Base-by-base conservation (phyloP, 2,888 invertebrate genomes). In the Oxystoma pomonae region DNA sequence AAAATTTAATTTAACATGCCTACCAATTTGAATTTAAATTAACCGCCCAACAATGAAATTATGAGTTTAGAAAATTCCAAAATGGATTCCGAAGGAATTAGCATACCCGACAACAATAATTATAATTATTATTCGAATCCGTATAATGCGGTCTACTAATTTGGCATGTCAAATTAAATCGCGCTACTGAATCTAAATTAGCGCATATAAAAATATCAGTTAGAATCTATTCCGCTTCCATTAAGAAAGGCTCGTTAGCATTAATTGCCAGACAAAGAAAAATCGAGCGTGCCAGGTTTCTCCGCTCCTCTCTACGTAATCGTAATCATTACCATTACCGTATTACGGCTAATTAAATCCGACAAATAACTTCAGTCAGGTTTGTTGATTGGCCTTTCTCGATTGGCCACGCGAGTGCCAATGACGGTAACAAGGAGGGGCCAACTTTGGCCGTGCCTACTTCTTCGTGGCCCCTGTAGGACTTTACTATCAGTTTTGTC, bases 281-380 rank as follows among this genome's bases (percentile, higher is more conserved):
- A 35, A 35, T 35, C 35, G 12, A 35, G 35, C 35, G 35, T 35
- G 35, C 35, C 35, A 35, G 35, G 35, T 35, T 35, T 35, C 35
- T 12, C 3, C 35, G 35, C 35, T 35, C n/a, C n/a, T n/a, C n/a
- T n/a, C n/a, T 7, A 35, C 35, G 3, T 35, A 12, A 35, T 35
- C 35, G 35, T 35, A 35, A 35, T 35, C 35, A 53, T 53, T 53
- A 53, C 19, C 17, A 53, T 53, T 53, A 16, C 53, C 53, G 17
- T n/a, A 9, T 53, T 63, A 65, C 68, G 67, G 67, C 64, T 71
- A 72, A 72, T 72, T 72, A 72, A 68, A 67, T 68, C 62, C 65
- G 62, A 64, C 64, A 64, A 69, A 66, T 65, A 63, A 61, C 60
- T 63, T 52, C 59, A 65, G 63, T 60, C 12, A 57, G 65, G 58